Percentiles rank a stretch among this genome's conserved stretches.
Evolutionary conservation across 2,888 invertebrate species (phyloP).

Genomic region (Cosmopolites sordidus): DNA sequence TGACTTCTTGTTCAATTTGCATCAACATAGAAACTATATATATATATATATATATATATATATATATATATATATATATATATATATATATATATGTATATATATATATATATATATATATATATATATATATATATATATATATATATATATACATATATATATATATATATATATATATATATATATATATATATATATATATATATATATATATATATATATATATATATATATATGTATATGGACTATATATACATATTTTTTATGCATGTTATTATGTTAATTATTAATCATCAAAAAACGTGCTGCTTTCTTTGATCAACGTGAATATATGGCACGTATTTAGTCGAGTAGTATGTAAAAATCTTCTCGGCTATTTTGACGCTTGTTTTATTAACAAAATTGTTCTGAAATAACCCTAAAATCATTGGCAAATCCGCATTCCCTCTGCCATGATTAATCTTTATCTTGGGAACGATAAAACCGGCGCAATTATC

Average conservation of each 20-base stretch:
- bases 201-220: conserved; percentile 4
- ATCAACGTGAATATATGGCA: not conserved
- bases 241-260: not conserved
- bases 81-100: no score
- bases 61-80: no score
- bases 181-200: conserved; percentile 1
- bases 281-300: not conserved
- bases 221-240: conserved; percentile 1
- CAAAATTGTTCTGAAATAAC: not conserved
- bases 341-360: no score
- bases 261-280: not conserved
- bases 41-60: no score
- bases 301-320: not conserved
- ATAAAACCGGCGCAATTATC: conserved; percentile 9
- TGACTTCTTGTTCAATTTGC: no score
- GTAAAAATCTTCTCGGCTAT: not conserved
- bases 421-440: no score
- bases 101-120: no score
- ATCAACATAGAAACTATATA: no score
- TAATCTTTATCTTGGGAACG: not conserved
- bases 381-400: not conserved
- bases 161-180: conserved; percentile 1
- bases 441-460: not conserved
- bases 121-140: no score
- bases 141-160: no score